These are phyloP conservation scores for Holocentrus rufus DNA, from an alignment of 2,797 vertebrate species.

Conservation along the genomic window DNA sequence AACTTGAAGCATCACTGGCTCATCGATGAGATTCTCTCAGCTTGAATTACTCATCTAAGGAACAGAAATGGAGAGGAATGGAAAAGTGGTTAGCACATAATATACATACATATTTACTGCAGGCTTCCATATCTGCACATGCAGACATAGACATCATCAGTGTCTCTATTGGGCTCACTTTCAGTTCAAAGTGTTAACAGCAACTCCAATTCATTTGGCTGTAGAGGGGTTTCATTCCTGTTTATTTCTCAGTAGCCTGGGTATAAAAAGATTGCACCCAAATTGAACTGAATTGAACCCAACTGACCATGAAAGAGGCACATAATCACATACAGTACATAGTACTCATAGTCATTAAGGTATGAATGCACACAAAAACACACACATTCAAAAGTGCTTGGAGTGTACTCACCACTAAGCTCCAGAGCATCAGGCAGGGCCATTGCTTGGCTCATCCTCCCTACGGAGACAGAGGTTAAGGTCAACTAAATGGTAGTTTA, in stretches of 20 bases:
- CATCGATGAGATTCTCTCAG: neutral
- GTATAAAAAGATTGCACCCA: too few relatives aligned
- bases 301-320: neutral
- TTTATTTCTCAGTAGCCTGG: too few relatives aligned
- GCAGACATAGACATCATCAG: too few relatives aligned
- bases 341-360: too few relatives aligned
- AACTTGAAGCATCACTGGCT: conserved; percentile 9
- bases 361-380: neutral
- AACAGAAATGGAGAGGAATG: conserved; percentile 12
- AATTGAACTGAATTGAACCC: too few relatives aligned
- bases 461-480: conserved; percentile 34
- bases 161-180: neutral
- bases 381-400: neutral
- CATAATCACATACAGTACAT: neutral
- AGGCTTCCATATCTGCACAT: neutral
- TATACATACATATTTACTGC: neutral
- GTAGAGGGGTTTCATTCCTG: too few relatives aligned
- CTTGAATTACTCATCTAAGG: conserved; percentile 10
- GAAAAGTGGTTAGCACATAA: neutral
- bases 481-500: conserved; percentile 7
- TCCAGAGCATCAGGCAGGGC: neutral
- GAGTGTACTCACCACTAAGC: conserved; percentile 37
- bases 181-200: neutral
- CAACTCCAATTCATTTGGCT: neutral
- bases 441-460: neutral